Evolutionary conservation across 2,113 vertebrate genomes (phyloP).

Genomic region (Tamias sibiricus): DNA sequence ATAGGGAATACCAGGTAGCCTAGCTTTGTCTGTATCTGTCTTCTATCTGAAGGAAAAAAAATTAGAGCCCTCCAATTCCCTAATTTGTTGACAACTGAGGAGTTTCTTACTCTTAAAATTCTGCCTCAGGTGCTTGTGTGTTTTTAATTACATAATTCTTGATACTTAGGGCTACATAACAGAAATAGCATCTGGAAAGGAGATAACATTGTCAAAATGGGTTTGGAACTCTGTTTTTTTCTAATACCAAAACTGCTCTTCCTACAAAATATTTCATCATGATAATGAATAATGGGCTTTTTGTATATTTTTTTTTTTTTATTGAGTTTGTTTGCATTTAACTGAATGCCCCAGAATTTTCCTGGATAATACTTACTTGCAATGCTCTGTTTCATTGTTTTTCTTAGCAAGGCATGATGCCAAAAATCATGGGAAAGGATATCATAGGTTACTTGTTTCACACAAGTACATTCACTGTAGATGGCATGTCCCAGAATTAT

Average conservation of each 20-base stretch:
- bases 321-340: neutral
- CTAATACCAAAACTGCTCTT: neutral
- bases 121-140: neutral
- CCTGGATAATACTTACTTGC: neutral
- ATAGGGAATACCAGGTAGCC: neutral
- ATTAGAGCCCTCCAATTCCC: neutral
- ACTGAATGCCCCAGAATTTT: neutral
- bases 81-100: neutral
- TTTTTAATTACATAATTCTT: neutral
- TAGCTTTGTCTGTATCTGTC: neutral
- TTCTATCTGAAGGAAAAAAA: neutral
- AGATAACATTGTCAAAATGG: neutral
- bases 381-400: neutral
- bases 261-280: neutral
- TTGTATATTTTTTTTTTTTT: too few species aligned
- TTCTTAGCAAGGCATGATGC: too few species aligned
- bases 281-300: neutral
- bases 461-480: too few species aligned
- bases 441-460: neutral
- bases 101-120: neutral
- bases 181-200: neutral
- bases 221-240: neutral
- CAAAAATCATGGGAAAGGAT: neutral
- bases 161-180: neutral
- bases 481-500: neutral